These are phyloP conservation scores for Planococcus citri DNA, from an alignment of 1,140 invertebrate genomes.

Conservation along the genomic window DNA sequence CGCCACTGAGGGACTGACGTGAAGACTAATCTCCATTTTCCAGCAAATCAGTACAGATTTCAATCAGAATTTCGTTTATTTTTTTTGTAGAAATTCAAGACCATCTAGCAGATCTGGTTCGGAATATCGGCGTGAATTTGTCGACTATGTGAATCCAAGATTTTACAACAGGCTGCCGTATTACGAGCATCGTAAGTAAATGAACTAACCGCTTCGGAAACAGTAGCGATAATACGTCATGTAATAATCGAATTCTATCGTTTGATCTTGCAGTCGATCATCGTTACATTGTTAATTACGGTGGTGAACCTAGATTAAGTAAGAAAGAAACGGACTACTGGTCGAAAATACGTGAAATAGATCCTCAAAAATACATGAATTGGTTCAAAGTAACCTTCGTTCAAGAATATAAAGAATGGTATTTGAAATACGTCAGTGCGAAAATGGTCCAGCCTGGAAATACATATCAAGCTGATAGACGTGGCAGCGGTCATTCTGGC, in stretches of 20 bases:
- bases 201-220: not conserved
- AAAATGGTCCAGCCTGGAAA: not conserved
- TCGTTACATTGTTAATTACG: not conserved
- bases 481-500: conserved; percentile 3
- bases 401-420: not conserved
- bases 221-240: not conserved
- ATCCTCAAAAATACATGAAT: conserved; percentile 1
- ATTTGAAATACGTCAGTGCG: not conserved
- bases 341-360: not conserved
- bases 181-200: not conserved
- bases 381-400: not conserved
- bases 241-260: not conserved
- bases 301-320: not conserved
- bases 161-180: not conserved
- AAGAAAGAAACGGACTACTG: not conserved
- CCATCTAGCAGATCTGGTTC: not conserved
- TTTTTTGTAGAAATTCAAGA: conserved; percentile 8
- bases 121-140: not conserved
- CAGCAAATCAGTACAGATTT: no score
- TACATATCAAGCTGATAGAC: not conserved
- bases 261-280: not conserved
- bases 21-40: no score
- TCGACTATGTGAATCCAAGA: not conserved
- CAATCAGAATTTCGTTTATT: not conserved
- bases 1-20: no score